phyloP scores from a whole-genome alignment of 2,888 invertebrate species.

The Myopa testacea region DNA sequence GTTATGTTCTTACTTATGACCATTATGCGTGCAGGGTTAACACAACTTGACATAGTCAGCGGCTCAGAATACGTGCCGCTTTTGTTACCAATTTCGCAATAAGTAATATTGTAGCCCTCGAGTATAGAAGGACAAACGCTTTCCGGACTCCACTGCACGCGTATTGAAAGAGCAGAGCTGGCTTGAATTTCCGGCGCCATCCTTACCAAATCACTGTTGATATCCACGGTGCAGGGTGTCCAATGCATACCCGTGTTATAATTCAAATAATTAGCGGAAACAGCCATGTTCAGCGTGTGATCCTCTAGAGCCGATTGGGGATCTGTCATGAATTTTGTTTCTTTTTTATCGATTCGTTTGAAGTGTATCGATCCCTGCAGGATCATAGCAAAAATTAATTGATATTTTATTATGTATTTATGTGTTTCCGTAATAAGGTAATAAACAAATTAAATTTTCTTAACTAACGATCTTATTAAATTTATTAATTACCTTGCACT shows the following conservation, averaged over 20 bases:
- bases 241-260: slow-evolving; percentile 87
- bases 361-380: slow-evolving; percentile 74
- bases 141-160: slow-evolving; percentile 81
- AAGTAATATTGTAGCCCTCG: slow-evolving; percentile 80
- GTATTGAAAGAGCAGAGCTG: slow-evolving; percentile 67
- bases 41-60: not conserved
- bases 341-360: slow-evolving; percentile 68
- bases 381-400: not conserved
- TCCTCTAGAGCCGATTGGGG: slow-evolving; percentile 63
- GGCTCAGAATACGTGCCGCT: slow-evolving; percentile 26
- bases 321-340: slow-evolving; percentile 65
- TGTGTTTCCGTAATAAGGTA: too few species aligned
- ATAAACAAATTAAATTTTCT: too few species aligned
- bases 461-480: not conserved
- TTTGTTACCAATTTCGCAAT: slow-evolving; percentile 71
- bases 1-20: slow-evolving; percentile 52
- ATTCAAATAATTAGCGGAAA: slow-evolving; percentile 78
- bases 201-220: slow-evolving; percentile 60
- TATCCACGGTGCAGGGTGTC: slow-evolving; percentile 75
- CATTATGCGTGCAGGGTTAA: slow-evolving; percentile 50
- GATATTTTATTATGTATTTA: not conserved
- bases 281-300: slow-evolving; percentile 78
- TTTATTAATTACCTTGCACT: slow-evolving; percentile 70
- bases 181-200: slow-evolving; percentile 59
- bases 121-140: slow-evolving; percentile 81